Base-by-base conservation (phyloP, 2,113 vertebrate genomes). In the Ctenomys sociabilis region DNA sequence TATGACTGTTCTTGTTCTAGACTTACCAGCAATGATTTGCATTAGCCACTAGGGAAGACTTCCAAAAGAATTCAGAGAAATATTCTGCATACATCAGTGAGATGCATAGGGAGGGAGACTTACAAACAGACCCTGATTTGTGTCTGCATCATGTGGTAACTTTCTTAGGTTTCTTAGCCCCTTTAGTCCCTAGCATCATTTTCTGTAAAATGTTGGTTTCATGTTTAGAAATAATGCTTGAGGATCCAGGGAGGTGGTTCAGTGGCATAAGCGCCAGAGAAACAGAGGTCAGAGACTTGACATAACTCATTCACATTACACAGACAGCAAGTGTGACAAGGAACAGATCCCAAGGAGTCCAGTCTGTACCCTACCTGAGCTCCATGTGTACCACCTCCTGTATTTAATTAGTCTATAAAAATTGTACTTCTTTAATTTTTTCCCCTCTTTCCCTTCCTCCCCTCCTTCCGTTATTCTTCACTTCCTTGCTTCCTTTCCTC, bases 351-450 rank as follows among this genome's bases (percentile, higher is more conserved):
- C 37, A 8, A 40, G 21, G 73, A 13, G 52, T 81, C 63, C 45
- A 30, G 19, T 13, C 40, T 75, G 11, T 75, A 28, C 40, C 73
- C 37, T 45, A 37, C 45, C 82, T 17, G 68, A 49, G 37, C 45
- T 85, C 45, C 6, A 12, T 14, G 19, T 26, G 13, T 7, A 22
- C 85, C 63, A 17, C 22, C 19, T 37, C 21, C 1, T 40, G 66
- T 43, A n/a, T 66, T 45, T 81, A 49, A 22, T 35, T 35, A 59
- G 30, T 90, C 45, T 66, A 89, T 66, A 89, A 57, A 63, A 90
- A 70, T 49, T 85, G 24, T 21, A 52, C 43, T 95, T 95, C 59
- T 70, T n/a, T 40, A 49, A 5, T 24, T 75, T 93, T 95, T 77
- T 61, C 28, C 37, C 72, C n/a, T 40, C 22, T 75, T 75, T 28